Evolutionary conservation across 2,113 vertebrate genomes (phyloP).

Genomic region (Coptodon bakossiorum): DNA sequence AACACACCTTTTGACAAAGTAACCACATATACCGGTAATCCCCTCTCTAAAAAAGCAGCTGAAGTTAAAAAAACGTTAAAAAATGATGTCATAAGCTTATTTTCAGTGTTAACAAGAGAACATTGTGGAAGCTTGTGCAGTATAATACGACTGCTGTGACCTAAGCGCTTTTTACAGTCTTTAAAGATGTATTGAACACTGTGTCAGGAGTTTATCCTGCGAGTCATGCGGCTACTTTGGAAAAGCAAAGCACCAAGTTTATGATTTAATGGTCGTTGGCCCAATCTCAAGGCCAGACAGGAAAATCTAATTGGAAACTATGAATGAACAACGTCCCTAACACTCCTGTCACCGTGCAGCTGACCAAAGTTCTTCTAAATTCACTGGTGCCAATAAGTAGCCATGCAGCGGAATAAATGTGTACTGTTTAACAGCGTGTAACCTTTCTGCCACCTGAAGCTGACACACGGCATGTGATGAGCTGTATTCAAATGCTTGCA

Average conservation of each 20-base stretch:
- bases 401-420: background rate
- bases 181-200: slow-evolving; percentile 5
- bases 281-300: background rate
- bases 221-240: background rate
- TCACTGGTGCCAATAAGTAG: background rate
- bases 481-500: background rate
- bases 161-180: slow-evolving; percentile 17
- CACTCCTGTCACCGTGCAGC: background rate
- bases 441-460: background rate
- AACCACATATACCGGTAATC: slow-evolving; percentile 41
- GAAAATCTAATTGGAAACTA: slow-evolving; percentile 21
- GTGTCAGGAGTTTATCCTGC: slow-evolving; percentile 28
- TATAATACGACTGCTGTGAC: slow-evolving; percentile 35
- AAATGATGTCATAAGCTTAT: slow-evolving; percentile 52
- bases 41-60: slow-evolving; percentile 39
- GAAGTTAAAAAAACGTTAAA: slow-evolving; percentile 12
- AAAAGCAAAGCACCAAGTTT: background rate
- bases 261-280: background rate
- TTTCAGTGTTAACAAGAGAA: slow-evolving; percentile 23
- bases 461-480: background rate
- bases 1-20: slow-evolving; percentile 3
- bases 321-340: slow-evolving; percentile 26
- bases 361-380: background rate
- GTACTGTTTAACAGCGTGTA: background rate
- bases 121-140: slow-evolving; percentile 24